Base-by-base conservation (phyloP, 2,888 invertebrate genomes). In the Dryadula phaetusa region DNA sequence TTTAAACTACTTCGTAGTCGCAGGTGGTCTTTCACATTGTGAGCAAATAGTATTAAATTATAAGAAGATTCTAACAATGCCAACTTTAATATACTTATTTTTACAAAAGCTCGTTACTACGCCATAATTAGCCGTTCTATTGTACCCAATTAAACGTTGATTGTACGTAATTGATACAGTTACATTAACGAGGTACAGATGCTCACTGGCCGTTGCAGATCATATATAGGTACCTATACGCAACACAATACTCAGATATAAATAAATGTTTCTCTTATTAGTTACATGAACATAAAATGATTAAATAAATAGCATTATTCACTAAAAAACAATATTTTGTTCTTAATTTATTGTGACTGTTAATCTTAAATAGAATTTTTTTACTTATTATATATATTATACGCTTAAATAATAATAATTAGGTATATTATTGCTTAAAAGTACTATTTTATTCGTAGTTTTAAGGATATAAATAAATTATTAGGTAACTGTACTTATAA, bases 91-190 rank as follows among this genome's bases (percentile, higher is more conserved):
- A 52, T 16, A 52, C 6, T 32, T 52, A 52, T 52, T 37, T 53
- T 4, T 32, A 52, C 42, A 53, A 49, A 65, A 61, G 42, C 18
- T 53, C 32, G 22, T 56, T 34, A 22, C 49, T 40, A 2, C 40
- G 40, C 66, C 73, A 63, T 75, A 62, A 82, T 82, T 79, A 80
- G 78, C 78, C 81, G 82, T 81, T 82, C 84, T 83, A 84, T 79
- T 77, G 80, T 78, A 74, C 77, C 77, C 77, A 82, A 80, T 69
- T 69, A 69, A 49, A 62, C 34, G 34, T 37, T 22, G 47, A 34
- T 60, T 60, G 61, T 70, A 72, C 66, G 75, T 81, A 84, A 83
- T 82, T 82, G 75, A 75, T 77, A 77, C 84, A 76, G 80, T 79
- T 81, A 78, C 72, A 75, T 70, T 70, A 70, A 70, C 70, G 56